Evolutionary conservation across 2,113 vertebrate genomes (phyloP).

Genomic region (Microcebus lehilahytsara): DNA sequence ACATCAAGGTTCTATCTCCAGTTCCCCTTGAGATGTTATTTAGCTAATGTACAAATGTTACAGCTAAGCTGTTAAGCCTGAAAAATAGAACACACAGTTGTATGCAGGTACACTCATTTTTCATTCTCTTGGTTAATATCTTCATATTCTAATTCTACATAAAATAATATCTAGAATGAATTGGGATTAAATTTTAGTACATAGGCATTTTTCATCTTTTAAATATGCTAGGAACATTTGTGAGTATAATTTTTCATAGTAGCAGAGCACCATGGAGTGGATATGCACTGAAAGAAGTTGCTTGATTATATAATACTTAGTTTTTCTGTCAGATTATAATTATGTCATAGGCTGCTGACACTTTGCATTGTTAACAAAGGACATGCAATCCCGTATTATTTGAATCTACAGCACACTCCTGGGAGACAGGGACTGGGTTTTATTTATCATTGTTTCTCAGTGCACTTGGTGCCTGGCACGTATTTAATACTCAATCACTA

Average conservation of each 20-base stretch:
- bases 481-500: background rate
- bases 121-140: slow-evolving; percentile 68
- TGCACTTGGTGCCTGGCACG: background rate
- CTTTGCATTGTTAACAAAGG: slow-evolving; percentile 60
- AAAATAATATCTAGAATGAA: slow-evolving; percentile 73
- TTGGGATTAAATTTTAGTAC: slow-evolving; percentile 61
- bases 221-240: slow-evolving; percentile 71
- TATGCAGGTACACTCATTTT: slow-evolving; percentile 75
- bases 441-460: background rate
- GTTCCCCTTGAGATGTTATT: slow-evolving; percentile 87
- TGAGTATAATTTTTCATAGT: slow-evolving; percentile 68
- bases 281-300: slow-evolving; percentile 54
- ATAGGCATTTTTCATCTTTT: slow-evolving; percentile 66
- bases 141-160: slow-evolving; percentile 68
- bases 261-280: slow-evolving; percentile 52
- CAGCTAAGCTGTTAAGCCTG: slow-evolving; percentile 79
- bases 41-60: slow-evolving; percentile 87
- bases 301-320: slow-evolving; percentile 63
- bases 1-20: slow-evolving; percentile 86
- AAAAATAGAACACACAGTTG: slow-evolving; percentile 80
- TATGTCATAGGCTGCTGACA: slow-evolving; percentile 68
- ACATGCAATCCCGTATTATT: slow-evolving; percentile 13
- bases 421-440: background rate
- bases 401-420: background rate
- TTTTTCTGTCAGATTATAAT: slow-evolving; percentile 69